These are phyloP conservation scores for Thalpophila matura DNA, from an alignment of 2,888 invertebrate genomes.

Conservation along the genomic window DNA sequence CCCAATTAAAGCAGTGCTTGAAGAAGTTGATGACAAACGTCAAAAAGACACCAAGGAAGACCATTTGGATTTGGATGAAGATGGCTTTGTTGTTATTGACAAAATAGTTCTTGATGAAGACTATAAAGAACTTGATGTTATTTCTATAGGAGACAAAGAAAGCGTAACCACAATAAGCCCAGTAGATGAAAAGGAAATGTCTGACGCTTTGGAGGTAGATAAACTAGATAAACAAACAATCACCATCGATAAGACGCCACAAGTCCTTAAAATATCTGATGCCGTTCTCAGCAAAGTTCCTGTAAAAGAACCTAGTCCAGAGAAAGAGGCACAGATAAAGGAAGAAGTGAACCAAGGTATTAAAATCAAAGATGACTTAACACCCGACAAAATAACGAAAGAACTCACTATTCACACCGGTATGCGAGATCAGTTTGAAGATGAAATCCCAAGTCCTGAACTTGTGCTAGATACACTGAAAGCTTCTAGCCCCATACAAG, in stretches of 20 bases:
- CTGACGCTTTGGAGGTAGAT: constrained; percentile 65
- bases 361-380: constrained; percentile 30
- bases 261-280: constrained; percentile 46
- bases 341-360: constrained; percentile 50
- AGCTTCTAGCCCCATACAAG: background rate
- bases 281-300: constrained; percentile 60
- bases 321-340: constrained; percentile 68
- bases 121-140: constrained; percentile 62
- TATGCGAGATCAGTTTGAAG: constrained; percentile 22
- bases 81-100: constrained; percentile 62
- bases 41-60: constrained; percentile 36
- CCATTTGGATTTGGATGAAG: constrained; percentile 43
- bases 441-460: constrained; percentile 49
- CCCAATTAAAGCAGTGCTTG: constrained; percentile 24
- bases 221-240: constrained; percentile 79
- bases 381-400: constrained; percentile 29
- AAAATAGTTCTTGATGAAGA: constrained; percentile 79
- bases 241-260: constrained; percentile 61
- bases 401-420: constrained; percentile 30
- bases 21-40: constrained; percentile 19
- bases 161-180: background rate
- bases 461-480: constrained; percentile 41
- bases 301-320: constrained; percentile 76
- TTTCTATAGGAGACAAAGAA: constrained; percentile 25
- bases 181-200: constrained; percentile 38